Evolutionary conservation across 2,113 vertebrate species (phyloP).

Genomic region (Nymphicus hollandicus): DNA sequence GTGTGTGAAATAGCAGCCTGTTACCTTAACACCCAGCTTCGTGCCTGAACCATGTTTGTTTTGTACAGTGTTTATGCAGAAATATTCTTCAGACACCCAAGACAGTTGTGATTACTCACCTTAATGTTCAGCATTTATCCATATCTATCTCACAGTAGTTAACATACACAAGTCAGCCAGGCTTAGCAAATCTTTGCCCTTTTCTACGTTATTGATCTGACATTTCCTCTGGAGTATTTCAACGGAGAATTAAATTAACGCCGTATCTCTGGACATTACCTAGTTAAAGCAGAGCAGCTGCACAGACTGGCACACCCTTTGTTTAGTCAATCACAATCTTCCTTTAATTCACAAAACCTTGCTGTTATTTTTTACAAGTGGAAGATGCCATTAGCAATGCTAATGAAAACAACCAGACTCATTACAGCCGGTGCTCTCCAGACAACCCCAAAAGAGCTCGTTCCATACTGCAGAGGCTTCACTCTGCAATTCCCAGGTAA

Average conservation of each 20-base stretch:
- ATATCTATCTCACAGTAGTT: conserved; percentile 25
- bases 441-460: not conserved
- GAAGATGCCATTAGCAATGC: conserved; percentile 55
- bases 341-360: conserved; percentile 50
- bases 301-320: conserved; percentile 23
- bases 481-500: not conserved
- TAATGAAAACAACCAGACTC: conserved; percentile 47
- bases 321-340: conserved; percentile 48
- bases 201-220: conserved; percentile 58
- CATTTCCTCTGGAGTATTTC: conserved; percentile 66
- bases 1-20: not conserved
- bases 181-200: conserved; percentile 58
- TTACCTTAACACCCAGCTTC: not conserved
- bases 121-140: conserved; percentile 45
- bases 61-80: not conserved
- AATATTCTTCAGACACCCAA: conserved; percentile 12
- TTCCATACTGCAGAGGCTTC: not conserved
- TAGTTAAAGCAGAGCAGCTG: conserved; percentile 45
- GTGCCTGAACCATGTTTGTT: not conserved
- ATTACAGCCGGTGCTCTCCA: not conserved
- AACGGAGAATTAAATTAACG: conserved; percentile 56
- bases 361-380: conserved; percentile 38
- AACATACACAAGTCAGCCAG: not conserved
- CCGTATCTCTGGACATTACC: conserved; percentile 30
- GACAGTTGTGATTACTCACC: conserved; percentile 44